Evolutionary conservation across 2,797 vertebrate species (phyloP), one percentile per base, ranked within the genome.

Genomic region (Sciaenops ocellatus): DNA sequence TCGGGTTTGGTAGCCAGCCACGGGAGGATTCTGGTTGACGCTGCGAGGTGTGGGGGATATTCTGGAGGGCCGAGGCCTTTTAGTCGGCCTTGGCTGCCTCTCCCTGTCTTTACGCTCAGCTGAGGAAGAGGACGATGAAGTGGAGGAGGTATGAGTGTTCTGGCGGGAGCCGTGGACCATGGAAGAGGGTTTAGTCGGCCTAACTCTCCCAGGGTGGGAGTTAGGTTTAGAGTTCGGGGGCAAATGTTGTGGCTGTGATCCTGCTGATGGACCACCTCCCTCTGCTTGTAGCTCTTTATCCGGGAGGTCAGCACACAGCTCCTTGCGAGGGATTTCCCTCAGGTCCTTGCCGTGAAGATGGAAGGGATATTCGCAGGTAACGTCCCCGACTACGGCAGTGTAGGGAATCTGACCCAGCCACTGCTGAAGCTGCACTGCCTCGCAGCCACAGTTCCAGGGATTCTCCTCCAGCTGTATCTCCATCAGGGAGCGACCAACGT

Each of bases 401-500:
- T 98, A 97, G 44, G 98, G 98, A 92, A 99, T 99, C 91, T 97
- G 98, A 89, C 97, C 97, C 78, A 99, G 93, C 98, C 98, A 99
- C 93, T 97, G 96, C 92, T 98, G 97, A 69, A 99, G 94, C 52
- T 97, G 97, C 80, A 98, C 95, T 17, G 98, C 96, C 93, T 99
- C 97, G 3, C 98, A 99, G 89, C 96, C 97, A 85, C 98, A 99
- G 93, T 98, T 98, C 98, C 98, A 99, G 12, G 98, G 98, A 95
- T 99, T 99, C 93, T 99, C 98, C 94, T 99, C 98, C 82, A 99
- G 92, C 92, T 99, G 96, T 72, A 99, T 96, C 95, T 99, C 98
- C 85, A 98, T 98, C 83, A 99, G 97, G 82, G 97, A 97, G 69
- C 94, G 95, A 28, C 97, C 98, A 38, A 99, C 96, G 62, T 99